Evolutionary conservation across 2,113 vertebrate species (phyloP).

Genomic region (Rallus limicola): DNA sequence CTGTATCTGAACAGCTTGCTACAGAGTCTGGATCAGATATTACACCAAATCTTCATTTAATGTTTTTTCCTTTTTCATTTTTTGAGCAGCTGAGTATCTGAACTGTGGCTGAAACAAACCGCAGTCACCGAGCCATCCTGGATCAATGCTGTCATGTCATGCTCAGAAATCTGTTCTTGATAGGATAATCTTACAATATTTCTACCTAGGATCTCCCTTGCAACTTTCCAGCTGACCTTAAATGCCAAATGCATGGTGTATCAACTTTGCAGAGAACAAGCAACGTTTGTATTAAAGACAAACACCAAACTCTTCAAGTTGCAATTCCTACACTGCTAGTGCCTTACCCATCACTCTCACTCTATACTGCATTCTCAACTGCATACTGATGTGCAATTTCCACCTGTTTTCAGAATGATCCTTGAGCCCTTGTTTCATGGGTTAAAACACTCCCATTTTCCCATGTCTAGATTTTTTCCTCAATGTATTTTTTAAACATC

Average conservation of each 20-base stretch:
- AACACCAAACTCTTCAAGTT: background rate
- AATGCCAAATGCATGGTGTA: background rate
- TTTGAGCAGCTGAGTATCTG: background rate
- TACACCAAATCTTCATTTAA: background rate
- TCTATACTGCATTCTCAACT: background rate
- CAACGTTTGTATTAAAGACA: background rate
- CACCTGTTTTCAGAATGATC: background rate
- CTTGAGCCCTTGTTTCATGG: background rate
- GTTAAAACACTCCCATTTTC: background rate
- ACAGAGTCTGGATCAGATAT: background rate
- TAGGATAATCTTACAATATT: background rate
- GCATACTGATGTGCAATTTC: accelerated
- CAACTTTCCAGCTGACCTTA: background rate
- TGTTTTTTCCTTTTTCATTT: background rate
- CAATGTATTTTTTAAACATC: background rate
- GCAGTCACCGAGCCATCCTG: background rate
- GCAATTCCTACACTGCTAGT: background rate
- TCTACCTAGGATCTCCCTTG: background rate
- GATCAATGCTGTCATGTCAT: background rate
- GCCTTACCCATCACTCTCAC: background rate
- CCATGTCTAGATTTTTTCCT: background rate
- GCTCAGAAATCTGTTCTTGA: background rate
- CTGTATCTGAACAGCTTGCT: background rate
- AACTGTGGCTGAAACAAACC: background rate
- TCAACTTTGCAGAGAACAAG: background rate